Evolutionary conservation across 1,140 invertebrate species (phyloP).

Genomic region (Drosophila erecta): DNA sequence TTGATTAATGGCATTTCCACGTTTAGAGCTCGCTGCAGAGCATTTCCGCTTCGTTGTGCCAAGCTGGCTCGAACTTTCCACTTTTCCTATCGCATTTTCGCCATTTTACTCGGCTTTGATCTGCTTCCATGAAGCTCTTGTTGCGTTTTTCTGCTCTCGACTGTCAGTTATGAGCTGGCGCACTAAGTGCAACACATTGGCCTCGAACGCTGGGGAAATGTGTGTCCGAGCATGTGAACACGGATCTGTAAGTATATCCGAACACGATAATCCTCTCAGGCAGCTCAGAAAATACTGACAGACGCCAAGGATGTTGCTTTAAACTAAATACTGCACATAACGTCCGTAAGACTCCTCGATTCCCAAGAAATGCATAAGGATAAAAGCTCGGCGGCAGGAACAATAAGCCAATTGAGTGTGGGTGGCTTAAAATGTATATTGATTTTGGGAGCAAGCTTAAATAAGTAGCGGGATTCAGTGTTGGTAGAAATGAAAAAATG

Average conservation of each 20-base stretch:
- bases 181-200: slow-evolving; percentile 44
- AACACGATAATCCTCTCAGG: slow-evolving; percentile 37
- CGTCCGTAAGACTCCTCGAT: slow-evolving; percentile 5
- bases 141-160: slow-evolving; percentile 21
- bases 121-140: slow-evolving; percentile 23
- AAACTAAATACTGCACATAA: slow-evolving; percentile 7
- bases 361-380: background rate
- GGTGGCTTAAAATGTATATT: background rate
- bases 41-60: slow-evolving; percentile 19
- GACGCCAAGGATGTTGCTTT: slow-evolving; percentile 26
- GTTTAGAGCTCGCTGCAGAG: slow-evolving; percentile 27
- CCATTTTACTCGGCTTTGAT: background rate
- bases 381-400: background rate
- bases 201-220: slow-evolving; percentile 7
- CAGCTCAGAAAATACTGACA: slow-evolving; percentile 9
- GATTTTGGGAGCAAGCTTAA: background rate
- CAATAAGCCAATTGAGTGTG: background rate
- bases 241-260: slow-evolving; percentile 8
- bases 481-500: too few relatives aligned
- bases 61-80: slow-evolving; percentile 5
- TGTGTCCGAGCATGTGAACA: background rate
- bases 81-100: slow-evolving; percentile 11
- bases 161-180: slow-evolving; percentile 33
- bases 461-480: background rate
- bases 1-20: slow-evolving; percentile 77